Conservation (phyloP, 2,888 invertebrate species). For the Campoletis raptor region DNA sequence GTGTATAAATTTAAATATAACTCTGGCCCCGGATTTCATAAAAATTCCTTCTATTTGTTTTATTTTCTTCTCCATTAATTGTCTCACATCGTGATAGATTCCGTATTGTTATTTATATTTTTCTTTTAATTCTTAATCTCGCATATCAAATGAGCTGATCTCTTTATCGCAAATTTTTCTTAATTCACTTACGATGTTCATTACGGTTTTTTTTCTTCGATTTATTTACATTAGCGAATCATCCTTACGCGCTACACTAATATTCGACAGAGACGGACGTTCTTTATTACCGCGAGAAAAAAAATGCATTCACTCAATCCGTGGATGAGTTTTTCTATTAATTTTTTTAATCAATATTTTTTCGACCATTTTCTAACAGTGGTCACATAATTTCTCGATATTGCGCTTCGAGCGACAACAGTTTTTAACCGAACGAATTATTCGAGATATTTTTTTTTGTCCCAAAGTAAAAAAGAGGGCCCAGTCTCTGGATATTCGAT, state of each 20-base stretch:
- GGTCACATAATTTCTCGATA: not conserved
- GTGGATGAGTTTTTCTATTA: not conserved
- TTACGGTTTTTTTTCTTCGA: constrained; percentile 38
- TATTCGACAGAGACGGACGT: constrained; percentile 47
- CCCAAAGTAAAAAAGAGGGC: constrained; percentile 4
- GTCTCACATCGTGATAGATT: constrained; percentile 51
- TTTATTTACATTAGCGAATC: constrained; percentile 58
- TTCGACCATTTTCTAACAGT: not conserved
- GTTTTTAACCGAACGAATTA: not conserved
- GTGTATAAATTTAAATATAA: constrained; percentile 82
- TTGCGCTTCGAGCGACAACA: not conserved
- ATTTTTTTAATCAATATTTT: not conserved
- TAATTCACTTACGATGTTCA: constrained; percentile 15
- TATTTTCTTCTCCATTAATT: constrained; percentile 54
- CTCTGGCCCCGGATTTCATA: constrained; percentile 83
- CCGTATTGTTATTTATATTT: constrained; percentile 1
- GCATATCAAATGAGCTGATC: not conserved
- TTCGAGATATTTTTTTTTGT: constrained; percentile 3
- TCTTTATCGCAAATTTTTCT: constrained; percentile 39
- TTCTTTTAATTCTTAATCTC: constrained; percentile 7
- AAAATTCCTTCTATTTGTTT: constrained; percentile 72
- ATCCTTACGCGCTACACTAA: constrained; percentile 55
- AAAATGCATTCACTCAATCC: not conserved
- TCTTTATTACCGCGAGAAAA: constrained; percentile 3
- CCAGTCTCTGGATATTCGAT: constrained; percentile 58